phyloP scores from a whole-genome alignment of 2,797 vertebrate genomes.

The Poeciliopsis infans region DNA sequence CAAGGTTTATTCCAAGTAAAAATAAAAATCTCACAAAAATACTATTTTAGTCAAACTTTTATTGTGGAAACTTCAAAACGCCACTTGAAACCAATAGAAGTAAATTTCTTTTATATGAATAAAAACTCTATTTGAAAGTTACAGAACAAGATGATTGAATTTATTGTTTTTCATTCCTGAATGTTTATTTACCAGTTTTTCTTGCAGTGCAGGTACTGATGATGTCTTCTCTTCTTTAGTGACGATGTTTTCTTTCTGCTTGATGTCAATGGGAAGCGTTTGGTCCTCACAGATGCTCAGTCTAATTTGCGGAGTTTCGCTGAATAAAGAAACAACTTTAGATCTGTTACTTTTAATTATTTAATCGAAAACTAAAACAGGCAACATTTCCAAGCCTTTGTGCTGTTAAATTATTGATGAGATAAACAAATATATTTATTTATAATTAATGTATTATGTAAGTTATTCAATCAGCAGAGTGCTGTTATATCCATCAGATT shows the following conservation, averaged over 20 bases:
- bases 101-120: not conserved
- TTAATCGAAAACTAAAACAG: not conserved
- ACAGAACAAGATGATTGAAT: not conserved
- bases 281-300: slow-evolving; percentile 69
- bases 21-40: too few relatives aligned
- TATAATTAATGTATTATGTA: too few relatives aligned
- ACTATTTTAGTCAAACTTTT: too few relatives aligned
- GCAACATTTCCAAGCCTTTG: not conserved
- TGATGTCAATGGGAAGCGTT: slow-evolving; percentile 75
- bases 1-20: too few relatives aligned
- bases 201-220: slow-evolving; percentile 31
- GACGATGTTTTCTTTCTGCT: slow-evolving; percentile 51
- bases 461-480: too few relatives aligned
- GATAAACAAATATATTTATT: not conserved
- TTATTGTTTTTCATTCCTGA: not conserved
- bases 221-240: slow-evolving; percentile 26
- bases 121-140: not conserved
- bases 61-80: too few relatives aligned
- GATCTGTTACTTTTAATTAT: not conserved
- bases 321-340: slow-evolving; percentile 39
- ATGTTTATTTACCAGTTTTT: slow-evolving; percentile 36
- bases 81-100: not conserved
- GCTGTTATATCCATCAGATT: not conserved
- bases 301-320: slow-evolving; percentile 72
- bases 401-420: not conserved